Evolutionary conservation across 2,113 vertebrate genomes (phyloP).

Genomic region (Pandion haliaetus): DNA sequence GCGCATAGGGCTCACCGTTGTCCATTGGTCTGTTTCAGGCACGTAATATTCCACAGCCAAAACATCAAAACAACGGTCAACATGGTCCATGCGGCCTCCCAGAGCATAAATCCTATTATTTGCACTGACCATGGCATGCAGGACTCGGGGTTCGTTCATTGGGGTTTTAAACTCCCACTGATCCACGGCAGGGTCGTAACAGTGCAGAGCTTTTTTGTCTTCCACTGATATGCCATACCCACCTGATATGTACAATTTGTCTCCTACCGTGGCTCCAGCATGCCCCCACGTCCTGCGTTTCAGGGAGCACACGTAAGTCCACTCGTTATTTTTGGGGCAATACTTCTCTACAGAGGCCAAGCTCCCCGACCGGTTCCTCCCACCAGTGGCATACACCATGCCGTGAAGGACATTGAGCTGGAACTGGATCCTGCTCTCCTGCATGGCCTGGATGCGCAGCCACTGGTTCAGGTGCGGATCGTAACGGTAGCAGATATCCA

Average conservation of each 20-base stretch:
- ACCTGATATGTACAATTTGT: slow-evolving; percentile 88
- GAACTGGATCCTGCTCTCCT: slow-evolving; percentile 95
- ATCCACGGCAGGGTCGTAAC: slow-evolving; percentile 82
- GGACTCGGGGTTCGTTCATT: slow-evolving; percentile 93
- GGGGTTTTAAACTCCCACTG: slow-evolving; percentile 91
- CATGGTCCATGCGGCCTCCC: slow-evolving; percentile 95
- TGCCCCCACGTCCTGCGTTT: slow-evolving; percentile 97
- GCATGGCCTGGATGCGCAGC: slow-evolving; percentile 92
- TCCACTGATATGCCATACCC: slow-evolving; percentile 94
- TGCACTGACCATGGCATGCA: slow-evolving; percentile 89
- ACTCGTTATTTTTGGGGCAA: slow-evolving; percentile 89
- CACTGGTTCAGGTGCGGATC: slow-evolving; percentile 91
- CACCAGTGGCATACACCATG: slow-evolving; percentile 89
- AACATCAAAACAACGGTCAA: slow-evolving; percentile 94
- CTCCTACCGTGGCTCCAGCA: slow-evolving; percentile 81
- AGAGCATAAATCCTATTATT: slow-evolving; percentile 83
- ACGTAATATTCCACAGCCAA: slow-evolving; percentile 91
- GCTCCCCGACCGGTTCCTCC: slow-evolving; percentile 92
- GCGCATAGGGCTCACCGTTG: slow-evolving; percentile 90
- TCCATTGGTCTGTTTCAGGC: slow-evolving; percentile 92
- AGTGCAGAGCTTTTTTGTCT: slow-evolving; percentile 93
- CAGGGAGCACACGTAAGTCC: slow-evolving; percentile 87
- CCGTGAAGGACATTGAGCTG: slow-evolving; percentile 86
- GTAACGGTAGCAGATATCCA: slow-evolving; percentile 89
- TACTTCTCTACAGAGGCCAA: slow-evolving; percentile 93